Base-by-base conservation (phyloP, 2,888 invertebrate genomes). In the Platycnemis pennipes region DNA sequence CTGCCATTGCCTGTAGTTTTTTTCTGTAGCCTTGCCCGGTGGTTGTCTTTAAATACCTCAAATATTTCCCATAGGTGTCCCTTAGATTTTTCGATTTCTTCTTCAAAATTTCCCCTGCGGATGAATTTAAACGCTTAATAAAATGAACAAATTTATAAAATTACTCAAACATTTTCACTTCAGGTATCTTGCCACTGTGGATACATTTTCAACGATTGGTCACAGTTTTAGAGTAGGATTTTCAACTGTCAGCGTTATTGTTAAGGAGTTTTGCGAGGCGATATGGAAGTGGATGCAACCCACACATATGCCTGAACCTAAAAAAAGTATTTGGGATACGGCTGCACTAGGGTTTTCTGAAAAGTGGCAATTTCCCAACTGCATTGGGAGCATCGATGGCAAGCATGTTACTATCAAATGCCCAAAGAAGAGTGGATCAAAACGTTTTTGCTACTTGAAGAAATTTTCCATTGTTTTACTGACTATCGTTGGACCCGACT, bases 341-440 rank as follows among this genome's bases (percentile, higher is more conserved):
- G n/a, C 19, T 77, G n/a, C n/a, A 2, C 11, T 7, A 77, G 77
- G 77, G 1, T 77, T 77, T 22, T 77, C 19, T 77, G 77, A 77
- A 77, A 77, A 77, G 37, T 77, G 77, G 77, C 77, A 77, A n/a
- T 77, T 77, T 37, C 77, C 77, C 11, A 77, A 77, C 77, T 77
- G 77, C 37, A 77, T 77, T 1, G 37, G 77, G 11, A 77, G 77
- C n/a, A 77, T 31, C 11, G 37, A 37, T 7, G 37, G n/a, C 77
- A 37, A 77, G n/a, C 4, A 37, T 77, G 4, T 3, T 1, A 5
- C 1, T 19, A 31, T 77, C 2, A 77, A 77, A 31, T n/a, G 19
- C 37, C 77, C 4, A 77, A 37, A 77, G n/a, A 77, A n/a, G n/a
- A n/a, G n/a, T n/a, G n/a, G n/a, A n/a, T n/a, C n/a, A n/a, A n/a